Evolutionary conservation across 2,113 vertebrate species (phyloP).

Genomic region (Laticauda colubrina): DNA sequence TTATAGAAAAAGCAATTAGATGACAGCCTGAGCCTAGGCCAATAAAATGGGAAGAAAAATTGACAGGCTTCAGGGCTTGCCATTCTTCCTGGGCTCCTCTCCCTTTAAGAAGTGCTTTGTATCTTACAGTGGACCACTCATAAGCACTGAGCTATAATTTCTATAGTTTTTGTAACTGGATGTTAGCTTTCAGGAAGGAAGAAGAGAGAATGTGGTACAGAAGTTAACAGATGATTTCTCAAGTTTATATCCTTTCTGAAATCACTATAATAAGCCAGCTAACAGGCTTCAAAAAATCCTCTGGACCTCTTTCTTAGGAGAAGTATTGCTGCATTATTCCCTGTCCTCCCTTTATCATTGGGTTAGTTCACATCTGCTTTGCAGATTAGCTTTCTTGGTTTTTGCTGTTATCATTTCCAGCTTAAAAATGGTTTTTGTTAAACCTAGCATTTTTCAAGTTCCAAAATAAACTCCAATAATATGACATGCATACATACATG

Average conservation of each 20-base stretch:
- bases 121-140: neutral
- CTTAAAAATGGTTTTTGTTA: neutral
- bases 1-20: slow-evolving; percentile 31
- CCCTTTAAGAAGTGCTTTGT: slow-evolving; percentile 7
- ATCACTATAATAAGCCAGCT: slow-evolving; percentile 10
- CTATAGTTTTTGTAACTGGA: neutral
- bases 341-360: neutral
- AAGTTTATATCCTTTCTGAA: neutral
- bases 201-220: neutral
- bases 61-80: neutral
- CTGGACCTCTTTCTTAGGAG: neutral
- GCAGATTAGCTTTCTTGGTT: neutral
- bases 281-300: neutral
- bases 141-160: neutral
- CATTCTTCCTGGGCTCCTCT: neutral
- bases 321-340: neutral
- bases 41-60: slow-evolving; percentile 30
- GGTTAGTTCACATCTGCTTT: neutral
- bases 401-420: neutral
- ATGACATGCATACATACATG: neutral
- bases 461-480: neutral
- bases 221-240: slow-evolving; percentile 24
- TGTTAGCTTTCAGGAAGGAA: neutral
- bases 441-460: slow-evolving; percentile 18
- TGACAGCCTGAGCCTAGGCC: neutral